These are phyloP conservation scores for Mythimna ferrago DNA, from an alignment of 2,888 invertebrate genomes.

Conservation along the genomic window DNA sequence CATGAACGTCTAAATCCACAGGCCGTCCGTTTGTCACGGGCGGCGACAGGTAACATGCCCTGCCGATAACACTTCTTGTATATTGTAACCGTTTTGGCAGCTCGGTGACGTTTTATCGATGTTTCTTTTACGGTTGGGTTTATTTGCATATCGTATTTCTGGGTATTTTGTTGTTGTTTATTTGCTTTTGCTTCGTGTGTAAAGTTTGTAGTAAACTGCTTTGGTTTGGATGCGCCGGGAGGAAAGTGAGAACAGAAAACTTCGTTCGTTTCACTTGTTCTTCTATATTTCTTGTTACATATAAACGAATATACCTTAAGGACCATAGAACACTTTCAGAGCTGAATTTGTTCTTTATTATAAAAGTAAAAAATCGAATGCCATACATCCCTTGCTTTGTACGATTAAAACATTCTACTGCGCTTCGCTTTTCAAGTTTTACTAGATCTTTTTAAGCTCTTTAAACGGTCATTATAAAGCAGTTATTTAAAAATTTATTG, in stretches of 20 bases:
- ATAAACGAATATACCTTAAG: no score
- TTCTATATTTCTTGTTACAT: neutral
- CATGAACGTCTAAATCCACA: constrained; percentile 80
- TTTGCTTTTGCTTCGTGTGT: constrained; percentile 40
- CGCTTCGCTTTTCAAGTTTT: neutral
- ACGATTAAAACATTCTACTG: no score
- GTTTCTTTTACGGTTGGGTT: constrained; percentile 61
- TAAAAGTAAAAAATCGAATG: neutral
- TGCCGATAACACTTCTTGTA: constrained; percentile 75
- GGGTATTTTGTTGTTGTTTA: constrained; percentile 40
- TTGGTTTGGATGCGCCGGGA: neutral
- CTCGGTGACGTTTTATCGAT: constrained; percentile 66
- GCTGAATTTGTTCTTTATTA: neutral
- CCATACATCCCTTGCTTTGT: neutral
- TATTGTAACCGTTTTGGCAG: constrained; percentile 72
- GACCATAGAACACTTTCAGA: neutral
- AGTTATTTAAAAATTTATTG: constrained; percentile 4
- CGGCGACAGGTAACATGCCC: constrained; percentile 75
- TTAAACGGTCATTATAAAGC: neutral
- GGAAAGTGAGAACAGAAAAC: constrained; percentile 5
- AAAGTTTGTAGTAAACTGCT: constrained; percentile 43
- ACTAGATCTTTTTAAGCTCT: neutral
- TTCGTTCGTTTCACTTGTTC: neutral
- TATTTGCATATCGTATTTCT: constrained; percentile 65
- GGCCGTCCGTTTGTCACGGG: constrained; percentile 75